A percentile compares a stretch with the other conserved stretches of the same genome.
These are phyloP conservation scores for Euphonia xanthogaster DNA, from an alignment of 2,797 vertebrate species.

Conservation along the genomic window DNA sequence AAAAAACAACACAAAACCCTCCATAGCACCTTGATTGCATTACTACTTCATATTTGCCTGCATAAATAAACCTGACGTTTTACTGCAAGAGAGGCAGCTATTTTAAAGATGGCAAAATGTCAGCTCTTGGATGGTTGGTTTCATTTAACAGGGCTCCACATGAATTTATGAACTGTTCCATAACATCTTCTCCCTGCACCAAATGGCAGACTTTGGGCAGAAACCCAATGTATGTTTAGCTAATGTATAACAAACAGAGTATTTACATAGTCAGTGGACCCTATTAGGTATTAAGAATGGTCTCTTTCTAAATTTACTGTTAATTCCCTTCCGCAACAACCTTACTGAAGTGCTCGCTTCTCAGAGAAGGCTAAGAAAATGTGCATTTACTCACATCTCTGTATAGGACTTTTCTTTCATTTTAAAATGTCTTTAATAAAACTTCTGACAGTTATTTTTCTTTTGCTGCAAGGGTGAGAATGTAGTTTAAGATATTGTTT, in stretches of 20 bases:
- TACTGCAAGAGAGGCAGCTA: constrained; percentile 70
- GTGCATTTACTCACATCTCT: not conserved
- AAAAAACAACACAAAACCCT: not conserved
- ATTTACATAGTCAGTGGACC: constrained; percentile 79
- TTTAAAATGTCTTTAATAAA: constrained; percentile 70
- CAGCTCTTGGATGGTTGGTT: constrained; percentile 81
- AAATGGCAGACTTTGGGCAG: constrained; percentile 82
- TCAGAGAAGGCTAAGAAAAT: constrained; percentile 7
- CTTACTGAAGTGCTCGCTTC: constrained; percentile 52
- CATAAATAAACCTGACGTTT: constrained; percentile 73
- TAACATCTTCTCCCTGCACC: constrained; percentile 81
- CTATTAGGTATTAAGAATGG: constrained; percentile 76
- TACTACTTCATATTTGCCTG: constrained; percentile 48
- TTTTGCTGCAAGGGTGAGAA: constrained; percentile 39
- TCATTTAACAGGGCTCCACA: constrained; percentile 79
- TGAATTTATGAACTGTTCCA: constrained; percentile 84
- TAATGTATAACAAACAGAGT: constrained; percentile 82
- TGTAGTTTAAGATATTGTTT: constrained; percentile 71
- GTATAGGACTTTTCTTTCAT: constrained; percentile 15
- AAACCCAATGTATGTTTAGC: constrained; percentile 81
- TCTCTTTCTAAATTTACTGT: constrained; percentile 73
- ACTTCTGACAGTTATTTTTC: constrained; percentile 74
- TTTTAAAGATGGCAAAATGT: constrained; percentile 83
- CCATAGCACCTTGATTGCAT: constrained; percentile 49
- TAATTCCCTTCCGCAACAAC: constrained; percentile 68